phyloP scores from a whole-genome alignment of 2,113 vertebrate species.

The Jaculus jaculus region DNA sequence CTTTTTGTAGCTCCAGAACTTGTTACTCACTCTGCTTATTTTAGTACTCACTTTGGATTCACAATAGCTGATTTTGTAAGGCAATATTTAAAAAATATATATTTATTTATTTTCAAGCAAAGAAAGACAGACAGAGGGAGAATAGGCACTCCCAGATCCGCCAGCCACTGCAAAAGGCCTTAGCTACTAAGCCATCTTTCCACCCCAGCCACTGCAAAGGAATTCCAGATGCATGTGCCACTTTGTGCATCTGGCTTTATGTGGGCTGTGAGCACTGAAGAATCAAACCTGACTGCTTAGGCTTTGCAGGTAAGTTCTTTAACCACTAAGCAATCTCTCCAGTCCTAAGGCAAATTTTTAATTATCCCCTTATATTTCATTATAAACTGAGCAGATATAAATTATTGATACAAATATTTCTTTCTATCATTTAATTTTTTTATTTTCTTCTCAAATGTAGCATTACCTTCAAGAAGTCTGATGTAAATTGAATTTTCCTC shows the following conservation, averaged over 20 bases:
- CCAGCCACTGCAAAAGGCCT: no score
- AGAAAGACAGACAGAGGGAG: no score
- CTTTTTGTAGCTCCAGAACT: neutral
- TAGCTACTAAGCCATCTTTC: no score
- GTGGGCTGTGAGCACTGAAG: no score
- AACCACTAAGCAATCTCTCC: no score
- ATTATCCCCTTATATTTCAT: neutral
- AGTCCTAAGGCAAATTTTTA: neutral
- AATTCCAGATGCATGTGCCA: no score
- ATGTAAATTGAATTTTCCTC: neutral
- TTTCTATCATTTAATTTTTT: neutral
- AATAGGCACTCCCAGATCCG: no score
- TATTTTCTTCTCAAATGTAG: neutral
- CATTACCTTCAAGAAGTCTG: neutral
- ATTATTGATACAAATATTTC: neutral
- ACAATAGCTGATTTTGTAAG: neutral
- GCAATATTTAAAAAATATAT: neutral
- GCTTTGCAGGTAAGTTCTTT: no score
- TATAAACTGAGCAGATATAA: neutral
- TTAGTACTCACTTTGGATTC: neutral
- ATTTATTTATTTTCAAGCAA: no score
- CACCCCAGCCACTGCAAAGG: no score
- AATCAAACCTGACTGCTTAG: no score
- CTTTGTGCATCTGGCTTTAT: no score
- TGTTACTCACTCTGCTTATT: neutral